Evolutionary conservation across 2,113 vertebrate species (phyloP), one percentile per base, ranked within the genome.

Genomic region (Lampris megalopsis): DNA sequence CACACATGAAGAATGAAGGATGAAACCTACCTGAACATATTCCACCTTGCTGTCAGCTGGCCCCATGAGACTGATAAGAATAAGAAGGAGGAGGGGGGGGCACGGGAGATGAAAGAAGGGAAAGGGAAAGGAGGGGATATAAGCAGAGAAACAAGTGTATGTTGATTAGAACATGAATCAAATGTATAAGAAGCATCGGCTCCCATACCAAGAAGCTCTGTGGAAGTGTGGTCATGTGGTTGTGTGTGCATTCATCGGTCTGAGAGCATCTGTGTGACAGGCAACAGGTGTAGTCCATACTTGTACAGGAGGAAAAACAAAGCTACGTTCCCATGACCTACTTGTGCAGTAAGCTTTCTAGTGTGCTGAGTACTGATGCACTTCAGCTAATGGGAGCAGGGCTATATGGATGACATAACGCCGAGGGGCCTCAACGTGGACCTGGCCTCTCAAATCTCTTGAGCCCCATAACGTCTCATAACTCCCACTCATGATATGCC

Each of bases 1-100:
- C 36, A 52, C 9, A 52, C 35, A n/a, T 41, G 60, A 40, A 63
- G n/a, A 3, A 42, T n/a, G 61, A 70, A 11, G n/a, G 3, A 77
- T 13, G 3, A 45, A 45, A 57, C 89, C 71, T 60, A 92, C 91
- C 85, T 85, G 80, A 11, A 86, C 66, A 9, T 82, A 75, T 52
- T 78, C 78, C 3, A 13, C 48, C 53, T 71, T 79, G 40, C 9
- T 43, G 3, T 73, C 54, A 38, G 2, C 13, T 63, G 76, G 61
- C 57, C 85, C 66, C 88, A 72, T 86, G 81, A 40, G 41, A 63
- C 90, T 92, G 69, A 56, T 75, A 47, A 75, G 60, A 71, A 1
- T 64, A 38, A 62, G 59, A 5, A 36, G 71, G 9, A 45, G 45
- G 35, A 45, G 7, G 64, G 64, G 38, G 9, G 40, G 36, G 9